phyloP scores from a whole-genome alignment of 2,113 vertebrate genomes.

The Microcebus murinus region DNA sequence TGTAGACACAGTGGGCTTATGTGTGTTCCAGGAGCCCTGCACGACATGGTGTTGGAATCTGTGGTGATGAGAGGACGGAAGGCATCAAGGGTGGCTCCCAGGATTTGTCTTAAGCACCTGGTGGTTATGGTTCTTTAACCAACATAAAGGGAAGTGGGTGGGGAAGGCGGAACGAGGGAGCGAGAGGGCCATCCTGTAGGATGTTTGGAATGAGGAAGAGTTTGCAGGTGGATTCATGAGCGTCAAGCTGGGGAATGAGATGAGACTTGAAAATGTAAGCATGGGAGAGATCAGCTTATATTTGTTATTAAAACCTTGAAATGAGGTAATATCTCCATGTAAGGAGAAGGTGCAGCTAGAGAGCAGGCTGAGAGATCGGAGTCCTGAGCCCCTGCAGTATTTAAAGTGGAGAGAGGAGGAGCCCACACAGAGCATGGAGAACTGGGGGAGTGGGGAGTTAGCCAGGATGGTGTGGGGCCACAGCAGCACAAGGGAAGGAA shows the following conservation, averaged over 20 bases:
- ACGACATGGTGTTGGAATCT: neutral
- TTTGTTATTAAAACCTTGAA: conserved; percentile 35
- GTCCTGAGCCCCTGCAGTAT: neutral
- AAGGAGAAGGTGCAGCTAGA: neutral
- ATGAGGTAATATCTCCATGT: neutral
- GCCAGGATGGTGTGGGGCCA: accelerated
- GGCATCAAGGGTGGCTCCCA: neutral
- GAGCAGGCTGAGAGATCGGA: neutral
- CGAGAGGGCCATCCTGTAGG: neutral
- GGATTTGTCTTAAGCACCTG: neutral
- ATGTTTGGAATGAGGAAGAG: neutral
- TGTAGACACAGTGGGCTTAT: no score
- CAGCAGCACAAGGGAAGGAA: neutral
- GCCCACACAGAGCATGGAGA: neutral
- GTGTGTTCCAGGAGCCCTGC: neutral
- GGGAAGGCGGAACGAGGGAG: neutral
- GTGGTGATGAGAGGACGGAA: neutral
- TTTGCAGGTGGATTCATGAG: neutral
- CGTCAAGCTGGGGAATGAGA: neutral
- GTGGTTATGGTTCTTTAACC: neutral
- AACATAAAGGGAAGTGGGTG: neutral
- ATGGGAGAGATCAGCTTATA: neutral
- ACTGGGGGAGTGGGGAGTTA: neutral
- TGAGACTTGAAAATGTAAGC: neutral
- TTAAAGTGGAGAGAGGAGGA: neutral